Conservation (phyloP, 2,113 vertebrate species). For the Engraulis encrasicolus region DNA sequence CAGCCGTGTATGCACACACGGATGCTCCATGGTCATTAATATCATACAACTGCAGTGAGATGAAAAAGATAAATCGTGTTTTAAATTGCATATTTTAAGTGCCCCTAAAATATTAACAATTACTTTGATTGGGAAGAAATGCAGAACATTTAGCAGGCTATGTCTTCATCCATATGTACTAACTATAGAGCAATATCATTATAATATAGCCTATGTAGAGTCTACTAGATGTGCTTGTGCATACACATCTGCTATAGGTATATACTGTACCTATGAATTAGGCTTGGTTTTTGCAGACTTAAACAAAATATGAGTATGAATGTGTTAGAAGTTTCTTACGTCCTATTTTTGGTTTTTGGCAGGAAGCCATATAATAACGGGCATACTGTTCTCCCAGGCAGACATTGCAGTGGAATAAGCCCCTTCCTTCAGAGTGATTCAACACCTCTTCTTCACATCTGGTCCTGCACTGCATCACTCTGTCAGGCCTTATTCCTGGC, state of each 20-base stretch:
- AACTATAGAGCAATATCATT: neutral
- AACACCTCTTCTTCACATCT: too few species aligned
- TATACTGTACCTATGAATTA: neutral
- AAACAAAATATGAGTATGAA: too few species aligned
- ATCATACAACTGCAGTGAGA: neutral
- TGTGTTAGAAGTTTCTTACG: too few species aligned
- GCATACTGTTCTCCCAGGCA: too few species aligned
- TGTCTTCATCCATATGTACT: neutral
- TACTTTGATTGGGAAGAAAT: neutral
- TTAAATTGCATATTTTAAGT: neutral
- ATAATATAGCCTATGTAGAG: too few species aligned
- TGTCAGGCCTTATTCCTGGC: too few species aligned
- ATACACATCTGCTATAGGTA: neutral
- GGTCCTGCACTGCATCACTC: too few species aligned
- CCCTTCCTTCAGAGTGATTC: too few species aligned
- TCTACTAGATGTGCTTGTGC: neutral
- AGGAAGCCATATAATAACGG: too few species aligned
- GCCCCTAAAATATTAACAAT: neutral
- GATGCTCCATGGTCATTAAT: neutral
- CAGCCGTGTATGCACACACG: neutral
- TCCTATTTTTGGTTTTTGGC: too few species aligned
- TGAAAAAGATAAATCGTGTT: neutral
- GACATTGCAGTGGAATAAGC: too few species aligned
- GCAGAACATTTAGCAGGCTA: neutral
- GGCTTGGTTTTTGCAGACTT: too few species aligned